These are phyloP conservation scores for Melipona quadrifasciata DNA, from an alignment of 1,140 invertebrate species.

Conservation along the genomic window DNA sequence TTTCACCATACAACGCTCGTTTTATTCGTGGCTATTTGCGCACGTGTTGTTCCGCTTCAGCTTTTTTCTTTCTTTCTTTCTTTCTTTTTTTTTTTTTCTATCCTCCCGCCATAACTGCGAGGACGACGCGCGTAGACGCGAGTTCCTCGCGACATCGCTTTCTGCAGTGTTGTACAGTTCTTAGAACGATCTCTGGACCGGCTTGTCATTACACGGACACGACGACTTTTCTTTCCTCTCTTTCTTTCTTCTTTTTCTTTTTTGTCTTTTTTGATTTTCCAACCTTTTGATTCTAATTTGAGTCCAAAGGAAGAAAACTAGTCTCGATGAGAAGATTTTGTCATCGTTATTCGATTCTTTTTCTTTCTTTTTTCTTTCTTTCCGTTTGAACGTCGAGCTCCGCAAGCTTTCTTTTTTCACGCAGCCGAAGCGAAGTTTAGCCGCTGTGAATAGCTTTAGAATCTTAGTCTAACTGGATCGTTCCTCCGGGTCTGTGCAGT, in stretches of 20 bases:
- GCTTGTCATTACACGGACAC: too few relatives aligned
- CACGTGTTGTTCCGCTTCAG: conserved; percentile 64
- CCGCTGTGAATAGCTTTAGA: conserved; percentile 15
- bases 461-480: conserved; percentile 4
- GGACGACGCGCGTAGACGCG: too few relatives aligned
- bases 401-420: conserved; percentile 18
- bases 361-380: too few relatives aligned
- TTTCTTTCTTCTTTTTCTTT: background rate
- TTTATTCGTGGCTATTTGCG: conserved; percentile 63
- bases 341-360: background rate
- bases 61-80: conserved; percentile 21
- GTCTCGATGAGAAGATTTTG: background rate
- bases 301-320: too few relatives aligned
- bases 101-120: too few relatives aligned
- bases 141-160: too few relatives aligned
- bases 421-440: background rate
- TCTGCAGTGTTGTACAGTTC: too few relatives aligned
- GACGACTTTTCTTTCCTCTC: too few relatives aligned
- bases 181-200: too few relatives aligned
- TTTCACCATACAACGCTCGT: conserved; percentile 55
- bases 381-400: background rate
- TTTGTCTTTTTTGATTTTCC: too few relatives aligned
- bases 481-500: conserved; percentile 6
- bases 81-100: background rate
- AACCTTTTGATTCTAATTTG: too few relatives aligned